phyloP scores from a whole-genome alignment of 2,113 vertebrate species.

The Choloepus hoffmanni region DNA sequence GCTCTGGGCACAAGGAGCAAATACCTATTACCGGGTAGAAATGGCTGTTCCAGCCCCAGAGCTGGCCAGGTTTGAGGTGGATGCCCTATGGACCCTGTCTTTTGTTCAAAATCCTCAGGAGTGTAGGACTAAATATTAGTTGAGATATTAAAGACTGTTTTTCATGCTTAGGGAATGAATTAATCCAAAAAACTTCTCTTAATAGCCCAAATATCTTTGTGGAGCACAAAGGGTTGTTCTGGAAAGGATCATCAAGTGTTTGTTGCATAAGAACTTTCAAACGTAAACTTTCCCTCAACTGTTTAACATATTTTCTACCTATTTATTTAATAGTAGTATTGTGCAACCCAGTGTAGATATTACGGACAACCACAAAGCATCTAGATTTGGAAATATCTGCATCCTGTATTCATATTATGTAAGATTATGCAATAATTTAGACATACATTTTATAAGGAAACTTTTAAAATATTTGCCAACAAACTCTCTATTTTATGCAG shows the following conservation, averaged over 20 bases:
- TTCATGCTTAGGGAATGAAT: not conserved
- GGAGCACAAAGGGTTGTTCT: not conserved
- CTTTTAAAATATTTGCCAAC: conserved; percentile 46
- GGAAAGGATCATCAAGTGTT: not conserved
- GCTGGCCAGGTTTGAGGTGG: not conserved
- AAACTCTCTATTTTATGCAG: conserved; percentile 65
- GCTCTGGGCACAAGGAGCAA: not conserved
- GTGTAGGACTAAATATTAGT: not conserved
- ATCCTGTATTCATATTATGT: not conserved
- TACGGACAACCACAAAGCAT: not conserved
- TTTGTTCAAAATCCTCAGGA: not conserved
- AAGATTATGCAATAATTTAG: conserved; percentile 26
- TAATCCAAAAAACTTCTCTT: conserved; percentile 32
- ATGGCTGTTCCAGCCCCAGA: not conserved
- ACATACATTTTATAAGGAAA: conserved; percentile 44
- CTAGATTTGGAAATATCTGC: not conserved
- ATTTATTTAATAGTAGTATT: not conserved
- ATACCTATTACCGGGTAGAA: not conserved
- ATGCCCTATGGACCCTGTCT: not conserved
- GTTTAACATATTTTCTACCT: not conserved
- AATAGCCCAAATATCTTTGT: not conserved
- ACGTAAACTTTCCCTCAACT: not conserved
- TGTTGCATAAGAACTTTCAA: not conserved
- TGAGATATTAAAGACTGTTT: not conserved
- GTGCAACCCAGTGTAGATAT: not conserved